A percentile compares a stretch with the other conserved stretches of the same genome.
Evolutionary conservation across 2,113 vertebrate species (phyloP).

Genomic region (Plestiodon gilberti): DNA sequence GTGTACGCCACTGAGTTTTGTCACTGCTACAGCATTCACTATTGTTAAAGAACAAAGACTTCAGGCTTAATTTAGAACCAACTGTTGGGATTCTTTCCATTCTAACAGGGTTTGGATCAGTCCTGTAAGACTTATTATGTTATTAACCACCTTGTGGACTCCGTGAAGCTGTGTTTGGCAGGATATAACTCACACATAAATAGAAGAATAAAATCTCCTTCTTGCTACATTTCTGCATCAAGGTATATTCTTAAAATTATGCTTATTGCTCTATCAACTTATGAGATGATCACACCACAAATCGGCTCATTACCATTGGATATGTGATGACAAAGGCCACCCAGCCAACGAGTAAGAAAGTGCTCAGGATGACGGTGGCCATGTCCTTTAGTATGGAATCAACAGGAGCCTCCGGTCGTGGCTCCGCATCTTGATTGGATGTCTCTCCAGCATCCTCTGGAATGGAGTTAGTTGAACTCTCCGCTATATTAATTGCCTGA

Average conservation of each 20-base stretch:
- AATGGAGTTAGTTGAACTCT: slow-evolving; percentile 74
- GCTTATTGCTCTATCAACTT: not conserved
- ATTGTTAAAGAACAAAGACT: slow-evolving; percentile 9
- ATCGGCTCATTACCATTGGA: slow-evolving; percentile 83
- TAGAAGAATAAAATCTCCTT: not conserved
- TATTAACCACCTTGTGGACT: not conserved
- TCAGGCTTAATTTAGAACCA: not conserved
- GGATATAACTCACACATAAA: not conserved
- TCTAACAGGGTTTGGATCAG: not conserved
- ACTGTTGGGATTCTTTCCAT: not conserved
- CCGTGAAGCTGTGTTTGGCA: not conserved
- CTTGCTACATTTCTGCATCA: not conserved
- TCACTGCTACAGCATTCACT: not conserved
- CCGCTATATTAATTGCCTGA: slow-evolving; percentile 86
- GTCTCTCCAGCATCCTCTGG: slow-evolving; percentile 84
- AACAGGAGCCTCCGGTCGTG: slow-evolving; percentile 84
- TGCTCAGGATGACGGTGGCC: slow-evolving; percentile 95
- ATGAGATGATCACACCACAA: not conserved
- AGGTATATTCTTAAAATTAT: not conserved
- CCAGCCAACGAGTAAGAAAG: slow-evolving; percentile 95
- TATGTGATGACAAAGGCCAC: slow-evolving; percentile 96
- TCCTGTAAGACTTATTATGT: not conserved
- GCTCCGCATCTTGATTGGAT: slow-evolving; percentile 47
- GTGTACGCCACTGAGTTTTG: not conserved
- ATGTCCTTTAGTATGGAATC: slow-evolving; percentile 96